A percentile compares a stretch with the other conserved stretches of the same genome.
Conservation (phyloP, 2,113 vertebrate species). For the Aptenodytes patagonicus region DNA sequence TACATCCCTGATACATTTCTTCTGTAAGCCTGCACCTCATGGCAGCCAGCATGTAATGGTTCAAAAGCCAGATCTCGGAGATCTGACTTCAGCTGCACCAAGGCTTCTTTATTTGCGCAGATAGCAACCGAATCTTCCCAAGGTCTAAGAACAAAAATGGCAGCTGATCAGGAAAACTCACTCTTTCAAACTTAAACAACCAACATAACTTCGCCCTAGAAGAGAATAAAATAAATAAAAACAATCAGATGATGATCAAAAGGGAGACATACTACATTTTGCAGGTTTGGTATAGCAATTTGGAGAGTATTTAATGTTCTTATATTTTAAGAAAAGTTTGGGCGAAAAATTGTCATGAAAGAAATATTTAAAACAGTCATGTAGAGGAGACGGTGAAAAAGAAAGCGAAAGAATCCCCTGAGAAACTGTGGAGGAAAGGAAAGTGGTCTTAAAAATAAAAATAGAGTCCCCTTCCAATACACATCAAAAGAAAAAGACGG, state of each 20-base stretch:
- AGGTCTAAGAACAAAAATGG: neutral
- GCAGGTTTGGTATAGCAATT: neutral
- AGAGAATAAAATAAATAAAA: neutral
- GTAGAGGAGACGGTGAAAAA: neutral
- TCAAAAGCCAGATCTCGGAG: neutral
- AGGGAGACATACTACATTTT: neutral
- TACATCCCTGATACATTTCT: neutral
- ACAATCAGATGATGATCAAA: neutral
- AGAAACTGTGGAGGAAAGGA: neutral
- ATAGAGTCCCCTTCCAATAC: neutral
- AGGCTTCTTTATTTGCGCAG: neutral
- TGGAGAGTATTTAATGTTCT: neutral
- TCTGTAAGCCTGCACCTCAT: neutral
- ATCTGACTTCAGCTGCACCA: neutral
- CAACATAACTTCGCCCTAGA: neutral
- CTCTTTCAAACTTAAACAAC: neutral
- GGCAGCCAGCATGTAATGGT: neutral
- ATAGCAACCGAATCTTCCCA: neutral
- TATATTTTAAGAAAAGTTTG: neutral
- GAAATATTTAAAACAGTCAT: neutral
- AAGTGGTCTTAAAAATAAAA: neutral
- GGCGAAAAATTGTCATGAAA: neutral
- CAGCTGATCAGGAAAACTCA: neutral
- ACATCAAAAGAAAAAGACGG: neutral
- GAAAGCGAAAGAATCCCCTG: neutral